Evolutionary conservation across 2,888 invertebrate species (phyloP).

Genomic region (Acrobasis consociella): DNA sequence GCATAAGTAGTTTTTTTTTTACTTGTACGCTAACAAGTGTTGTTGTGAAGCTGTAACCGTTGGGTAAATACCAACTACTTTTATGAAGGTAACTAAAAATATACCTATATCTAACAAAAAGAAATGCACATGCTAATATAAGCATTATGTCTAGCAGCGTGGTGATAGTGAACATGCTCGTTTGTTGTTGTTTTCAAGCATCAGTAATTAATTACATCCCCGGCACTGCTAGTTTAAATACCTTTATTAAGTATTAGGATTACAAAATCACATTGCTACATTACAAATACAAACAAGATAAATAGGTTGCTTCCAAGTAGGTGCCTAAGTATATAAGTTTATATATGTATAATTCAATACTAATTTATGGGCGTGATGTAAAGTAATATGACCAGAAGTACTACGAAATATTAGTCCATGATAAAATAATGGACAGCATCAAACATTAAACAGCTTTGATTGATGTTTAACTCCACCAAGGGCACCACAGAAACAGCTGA

Average conservation of each 20-base stretch:
- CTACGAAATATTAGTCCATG: too few relatives aligned
- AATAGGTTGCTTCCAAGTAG: background rate
- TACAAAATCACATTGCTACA: background rate
- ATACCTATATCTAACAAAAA: too few relatives aligned
- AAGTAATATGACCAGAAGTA: too few relatives aligned
- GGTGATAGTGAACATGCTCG: constrained; percentile 38
- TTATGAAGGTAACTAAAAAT: too few relatives aligned
- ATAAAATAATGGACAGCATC: background rate
- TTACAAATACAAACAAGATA: background rate
- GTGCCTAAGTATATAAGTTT: too few relatives aligned
- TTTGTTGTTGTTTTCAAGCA: constrained; percentile 25
- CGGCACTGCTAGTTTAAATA: background rate
- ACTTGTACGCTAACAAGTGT: too few relatives aligned
- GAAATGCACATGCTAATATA: background rate
- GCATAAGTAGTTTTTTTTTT: too few relatives aligned
- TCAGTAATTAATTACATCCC: background rate
- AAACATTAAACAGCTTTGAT: background rate
- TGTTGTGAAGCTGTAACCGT: too few relatives aligned
- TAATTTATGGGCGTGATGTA: too few relatives aligned
- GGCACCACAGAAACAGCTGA: constrained; percentile 71
- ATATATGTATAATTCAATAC: too few relatives aligned
- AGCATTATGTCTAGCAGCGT: constrained; percentile 6
- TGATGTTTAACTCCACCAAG: constrained; percentile 35
- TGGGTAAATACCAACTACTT: too few relatives aligned
- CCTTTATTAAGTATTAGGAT: background rate